A percentile compares a stretch with the other conserved stretches of the same genome.
Conservation (phyloP, 2,113 vertebrate genomes). For the Rafetus swinhoei region DNA sequence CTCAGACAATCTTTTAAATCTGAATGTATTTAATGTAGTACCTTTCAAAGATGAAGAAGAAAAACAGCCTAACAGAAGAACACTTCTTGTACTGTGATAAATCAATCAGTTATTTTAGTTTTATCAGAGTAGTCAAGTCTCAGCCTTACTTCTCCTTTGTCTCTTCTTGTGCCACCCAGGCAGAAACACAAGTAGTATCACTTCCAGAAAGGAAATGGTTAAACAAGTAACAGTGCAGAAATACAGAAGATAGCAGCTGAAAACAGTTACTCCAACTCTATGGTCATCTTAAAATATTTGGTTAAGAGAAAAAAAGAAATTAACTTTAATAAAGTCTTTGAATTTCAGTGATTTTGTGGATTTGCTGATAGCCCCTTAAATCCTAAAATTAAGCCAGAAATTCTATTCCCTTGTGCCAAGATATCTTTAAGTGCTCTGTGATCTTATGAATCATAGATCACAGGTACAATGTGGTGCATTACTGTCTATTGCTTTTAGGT, state of each 20-base stretch:
- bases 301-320: neutral
- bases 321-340: neutral
- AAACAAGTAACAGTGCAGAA: neutral
- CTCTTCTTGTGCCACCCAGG: neutral
- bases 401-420: neutral
- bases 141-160: neutral
- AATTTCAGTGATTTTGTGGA: neutral
- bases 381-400: slow-evolving; percentile 30
- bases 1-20: neutral
- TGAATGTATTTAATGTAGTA: neutral
- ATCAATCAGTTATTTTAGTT: neutral
- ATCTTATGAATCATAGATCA: neutral
- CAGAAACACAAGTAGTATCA: neutral
- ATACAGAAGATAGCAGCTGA: neutral
- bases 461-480: neutral
- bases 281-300: neutral
- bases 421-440: neutral
- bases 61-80: neutral
- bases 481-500: neutral
- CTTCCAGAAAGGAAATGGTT: neutral
- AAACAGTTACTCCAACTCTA: slow-evolving; percentile 3
- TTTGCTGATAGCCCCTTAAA: neutral
- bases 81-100: neutral
- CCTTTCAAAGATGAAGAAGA: neutral
- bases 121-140: neutral